phyloP scores from a whole-genome alignment of 1,140 invertebrate species.

The Trigoniulus corallinus region DNA sequence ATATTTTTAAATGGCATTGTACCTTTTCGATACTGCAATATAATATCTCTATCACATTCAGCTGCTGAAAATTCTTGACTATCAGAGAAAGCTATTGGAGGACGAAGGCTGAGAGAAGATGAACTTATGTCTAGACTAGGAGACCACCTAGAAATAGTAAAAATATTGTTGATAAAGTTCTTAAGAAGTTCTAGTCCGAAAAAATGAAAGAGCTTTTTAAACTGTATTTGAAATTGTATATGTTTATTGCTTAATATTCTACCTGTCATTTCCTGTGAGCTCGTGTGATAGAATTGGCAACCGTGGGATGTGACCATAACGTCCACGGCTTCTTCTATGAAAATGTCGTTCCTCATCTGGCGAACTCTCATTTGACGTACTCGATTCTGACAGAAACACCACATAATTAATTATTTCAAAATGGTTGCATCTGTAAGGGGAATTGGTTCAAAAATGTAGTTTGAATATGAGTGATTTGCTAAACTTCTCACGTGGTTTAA shows the following conservation, averaged over 20 bases:
- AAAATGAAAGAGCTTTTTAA: background rate
- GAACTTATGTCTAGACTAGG: background rate
- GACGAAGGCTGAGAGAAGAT: background rate
- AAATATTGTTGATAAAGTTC: no score
- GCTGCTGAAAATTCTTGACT: background rate
- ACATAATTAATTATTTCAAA: no score
- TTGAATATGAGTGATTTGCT: no score
- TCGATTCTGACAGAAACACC: no score
- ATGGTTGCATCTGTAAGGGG: no score
- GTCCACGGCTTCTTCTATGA: background rate
- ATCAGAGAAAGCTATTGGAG: background rate
- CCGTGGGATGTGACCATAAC: background rate
- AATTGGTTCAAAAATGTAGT: no score
- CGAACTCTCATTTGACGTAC: background rate
- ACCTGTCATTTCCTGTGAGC: background rate
- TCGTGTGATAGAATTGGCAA: background rate
- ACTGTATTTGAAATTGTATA: background rate
- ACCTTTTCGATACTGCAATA: background rate
- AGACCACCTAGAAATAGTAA: background rate
- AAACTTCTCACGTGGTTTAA: no score
- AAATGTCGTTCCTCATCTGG: background rate
- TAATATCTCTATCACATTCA: background rate
- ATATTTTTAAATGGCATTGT: background rate
- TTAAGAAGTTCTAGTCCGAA: no score
- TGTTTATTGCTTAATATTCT: background rate